These are phyloP conservation scores for Petrolisthes cinctipes DNA, from an alignment of 2,888 invertebrate species.

Conservation along the genomic window DNA sequence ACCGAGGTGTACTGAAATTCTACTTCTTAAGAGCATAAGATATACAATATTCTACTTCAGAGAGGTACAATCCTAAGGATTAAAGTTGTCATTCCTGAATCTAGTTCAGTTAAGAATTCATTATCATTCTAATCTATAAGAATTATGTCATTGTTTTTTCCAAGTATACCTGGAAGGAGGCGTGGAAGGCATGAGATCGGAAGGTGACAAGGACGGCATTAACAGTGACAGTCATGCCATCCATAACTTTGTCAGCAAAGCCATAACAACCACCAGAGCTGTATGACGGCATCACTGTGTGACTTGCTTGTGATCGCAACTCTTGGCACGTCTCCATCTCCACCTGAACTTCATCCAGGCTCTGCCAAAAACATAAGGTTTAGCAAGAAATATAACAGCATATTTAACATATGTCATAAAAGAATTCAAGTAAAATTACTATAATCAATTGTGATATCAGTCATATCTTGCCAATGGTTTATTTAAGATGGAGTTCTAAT, in stretches of 20 bases:
- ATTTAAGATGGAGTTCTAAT: no score
- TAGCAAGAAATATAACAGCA: not conserved
- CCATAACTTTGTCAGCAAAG: conserved; percentile 93
- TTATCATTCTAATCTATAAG: no score
- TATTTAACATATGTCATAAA: no score
- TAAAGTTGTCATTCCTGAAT: no score
- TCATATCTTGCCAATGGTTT: no score
- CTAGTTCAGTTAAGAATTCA: no score
- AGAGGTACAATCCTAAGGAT: no score
- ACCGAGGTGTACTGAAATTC: no score
- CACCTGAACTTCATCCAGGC: conserved; percentile 92
- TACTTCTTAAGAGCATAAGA: no score
- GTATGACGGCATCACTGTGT: conserved; percentile 68
- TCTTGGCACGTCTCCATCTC: conserved; percentile 93
- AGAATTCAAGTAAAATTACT: no score
- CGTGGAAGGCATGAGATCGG: conserved; percentile 93
- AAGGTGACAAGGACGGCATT: conserved; percentile 95
- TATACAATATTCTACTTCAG: no score
- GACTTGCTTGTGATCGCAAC: conserved; percentile 73
- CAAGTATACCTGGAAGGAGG: conserved; percentile 88
- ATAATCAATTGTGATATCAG: no score
- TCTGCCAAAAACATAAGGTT: conserved; percentile 73
- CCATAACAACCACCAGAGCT: conserved; percentile 79
- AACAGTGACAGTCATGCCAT: conserved; percentile 95
- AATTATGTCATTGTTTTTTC: not conserved